Evolutionary conservation across 2,888 invertebrate species (phyloP), one percentile per base, ranked within the genome.

Genomic region (Phanerotoma sp.): DNA sequence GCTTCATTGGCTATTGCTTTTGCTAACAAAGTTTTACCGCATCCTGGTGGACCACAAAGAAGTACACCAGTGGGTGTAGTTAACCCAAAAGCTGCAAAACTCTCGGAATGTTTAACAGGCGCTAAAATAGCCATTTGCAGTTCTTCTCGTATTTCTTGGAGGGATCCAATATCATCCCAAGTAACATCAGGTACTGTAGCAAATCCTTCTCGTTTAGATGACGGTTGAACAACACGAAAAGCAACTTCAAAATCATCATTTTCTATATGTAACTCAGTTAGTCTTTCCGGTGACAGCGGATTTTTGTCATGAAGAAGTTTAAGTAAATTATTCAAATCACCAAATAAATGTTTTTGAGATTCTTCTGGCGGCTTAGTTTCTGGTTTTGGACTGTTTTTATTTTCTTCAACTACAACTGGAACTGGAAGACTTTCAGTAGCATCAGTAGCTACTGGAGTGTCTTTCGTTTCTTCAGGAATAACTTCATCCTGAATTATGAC

Each of bases 1-100:
- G 97, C 95, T 79, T 99, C 98, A 79, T 98, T 98, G 0, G 99
- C 98, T 33, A 99, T 88, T 20, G 98, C 99, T 82, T 99, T 99
- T 2, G 98, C 99, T 48, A 99, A 79, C 22, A 99, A 81, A 0
- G 99, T 99, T 81, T 99, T 99, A 45, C 93, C 93, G 73, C 93
- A 93, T 50, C 98, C 98, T 5, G 98, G 98, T 5, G 99, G 99
- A 0, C 99, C 98, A 76, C 95, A 97, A 3, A 99, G 81, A 56
- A 99, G 78, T 4, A 99, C 89, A 32, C 98, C 98, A 51, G 93
- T 90, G 0, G 96, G 89, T 6, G 87, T 83, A 35, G 83, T 83
- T 51, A 97, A 78, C 1, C 95, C 95, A 46, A 96, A 82, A 42
- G 84, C 82, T 53, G 84, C 84, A 69, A 93, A 86, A 64, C 88